phyloP scores from a whole-genome alignment of 2,888 invertebrate species.

The Azorinus chamasolen region DNA sequence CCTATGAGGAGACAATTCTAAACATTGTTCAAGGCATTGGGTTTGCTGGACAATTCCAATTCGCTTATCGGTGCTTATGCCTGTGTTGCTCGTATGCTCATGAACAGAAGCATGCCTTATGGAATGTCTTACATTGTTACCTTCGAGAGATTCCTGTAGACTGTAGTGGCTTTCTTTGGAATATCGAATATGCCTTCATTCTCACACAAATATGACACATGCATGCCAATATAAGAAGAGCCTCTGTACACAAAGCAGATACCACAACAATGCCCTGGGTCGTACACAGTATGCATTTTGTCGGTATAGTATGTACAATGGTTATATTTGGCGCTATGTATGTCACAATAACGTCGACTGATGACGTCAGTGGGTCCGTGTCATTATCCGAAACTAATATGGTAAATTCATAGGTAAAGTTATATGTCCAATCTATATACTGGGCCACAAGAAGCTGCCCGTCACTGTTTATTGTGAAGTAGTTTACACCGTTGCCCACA shows the following conservation, averaged over 20 bases:
- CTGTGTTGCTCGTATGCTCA: too few relatives aligned
- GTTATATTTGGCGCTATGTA: slow-evolving; percentile 20
- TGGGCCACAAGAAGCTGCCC: slow-evolving; percentile 10
- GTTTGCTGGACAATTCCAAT: too few relatives aligned
- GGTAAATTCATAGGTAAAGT: slow-evolving; percentile 35
- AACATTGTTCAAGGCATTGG: too few relatives aligned
- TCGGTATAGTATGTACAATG: neutral
- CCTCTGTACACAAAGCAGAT: slow-evolving; percentile 9
- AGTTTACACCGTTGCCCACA: slow-evolving; percentile 14
- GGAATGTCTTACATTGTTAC: too few relatives aligned
- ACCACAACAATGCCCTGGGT: slow-evolving; percentile 14
- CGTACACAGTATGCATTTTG: slow-evolving; percentile 34
- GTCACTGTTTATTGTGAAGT: slow-evolving; percentile 21
- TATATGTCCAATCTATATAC: slow-evolving; percentile 25
- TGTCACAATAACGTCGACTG: slow-evolving; percentile 19
- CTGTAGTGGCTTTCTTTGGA: slow-evolving; percentile 5
- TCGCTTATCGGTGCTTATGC: too few relatives aligned
- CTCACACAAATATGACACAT: slow-evolving; percentile 15
- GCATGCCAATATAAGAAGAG: slow-evolving; percentile 1
- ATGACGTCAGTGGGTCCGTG: slow-evolving; percentile 2
- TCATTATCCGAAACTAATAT: slow-evolving; percentile 32
- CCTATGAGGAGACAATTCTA: too few relatives aligned
- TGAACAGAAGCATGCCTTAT: too few relatives aligned
- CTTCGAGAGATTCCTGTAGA: too few relatives aligned
- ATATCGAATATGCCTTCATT: slow-evolving; percentile 16